A percentile compares a stretch with the other conserved stretches of the same genome.
phyloP scores from a whole-genome alignment of 2,888 invertebrate species.

The Lagria hirta region DNA sequence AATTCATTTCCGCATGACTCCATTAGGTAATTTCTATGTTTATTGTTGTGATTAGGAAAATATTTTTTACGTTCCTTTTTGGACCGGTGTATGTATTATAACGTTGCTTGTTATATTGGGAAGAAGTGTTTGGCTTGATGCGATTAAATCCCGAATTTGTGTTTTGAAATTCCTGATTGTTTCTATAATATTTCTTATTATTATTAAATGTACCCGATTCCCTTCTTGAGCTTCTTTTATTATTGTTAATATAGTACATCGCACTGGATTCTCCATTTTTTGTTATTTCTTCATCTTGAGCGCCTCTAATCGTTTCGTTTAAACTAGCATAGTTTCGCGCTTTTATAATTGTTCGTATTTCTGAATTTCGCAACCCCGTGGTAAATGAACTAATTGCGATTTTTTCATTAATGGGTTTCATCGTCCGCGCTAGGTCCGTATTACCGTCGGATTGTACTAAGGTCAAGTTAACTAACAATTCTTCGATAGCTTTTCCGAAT shows the following conservation, averaged over 20 bases:
- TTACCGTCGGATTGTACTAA: constrained; percentile 28
- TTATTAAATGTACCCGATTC: too few species aligned
- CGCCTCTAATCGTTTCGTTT: constrained; percentile 18
- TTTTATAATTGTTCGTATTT: constrained; percentile 26
- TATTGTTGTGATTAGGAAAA: too few species aligned
- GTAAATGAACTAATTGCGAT: constrained; percentile 30
- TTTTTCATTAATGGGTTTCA: constrained; percentile 29
- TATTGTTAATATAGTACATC: constrained; percentile 4
- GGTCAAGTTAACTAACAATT: constrained; percentile 26
- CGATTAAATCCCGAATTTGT: too few species aligned
- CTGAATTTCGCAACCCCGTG: constrained; percentile 25
- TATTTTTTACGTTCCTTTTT: too few species aligned
- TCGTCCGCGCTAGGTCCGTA: constrained; percentile 10
- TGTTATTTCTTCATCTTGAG: constrained; percentile 18
- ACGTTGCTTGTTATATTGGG: too few species aligned
- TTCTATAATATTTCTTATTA: too few species aligned
- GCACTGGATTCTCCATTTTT: neutral
- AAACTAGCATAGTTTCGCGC: constrained; percentile 25
- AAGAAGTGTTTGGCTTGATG: too few species aligned
- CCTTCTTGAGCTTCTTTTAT: too few species aligned
- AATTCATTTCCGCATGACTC: too few species aligned
- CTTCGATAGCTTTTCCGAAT: constrained; percentile 25
- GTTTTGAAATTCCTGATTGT: too few species aligned
- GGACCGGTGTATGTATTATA: too few species aligned
- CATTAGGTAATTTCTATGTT: too few species aligned